Evolutionary conservation across 2,797 vertebrate genomes (phyloP).

Genomic region (Heliangelus exortis): DNA sequence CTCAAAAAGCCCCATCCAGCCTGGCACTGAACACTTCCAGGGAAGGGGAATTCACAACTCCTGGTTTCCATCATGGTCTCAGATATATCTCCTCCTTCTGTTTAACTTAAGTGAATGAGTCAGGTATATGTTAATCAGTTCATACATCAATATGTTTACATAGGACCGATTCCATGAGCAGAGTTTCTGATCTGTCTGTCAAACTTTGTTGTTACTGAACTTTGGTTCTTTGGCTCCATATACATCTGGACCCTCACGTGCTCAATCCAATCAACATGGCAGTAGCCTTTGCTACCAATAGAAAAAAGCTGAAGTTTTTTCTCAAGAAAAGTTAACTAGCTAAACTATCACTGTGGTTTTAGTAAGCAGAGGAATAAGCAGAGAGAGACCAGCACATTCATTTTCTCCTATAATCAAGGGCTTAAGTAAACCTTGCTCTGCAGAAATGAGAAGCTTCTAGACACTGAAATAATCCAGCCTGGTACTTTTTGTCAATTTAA

Average conservation of each 20-base stretch:
- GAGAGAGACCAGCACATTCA: neutral
- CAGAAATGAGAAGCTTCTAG: slow-evolving; percentile 7
- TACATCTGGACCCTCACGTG: neutral
- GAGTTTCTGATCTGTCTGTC: neutral
- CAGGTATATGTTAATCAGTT: neutral
- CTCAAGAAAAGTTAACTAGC: neutral
- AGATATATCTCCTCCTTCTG: neutral
- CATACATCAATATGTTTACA: neutral
- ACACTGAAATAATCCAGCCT: neutral
- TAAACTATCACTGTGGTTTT: neutral
- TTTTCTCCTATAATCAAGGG: neutral
- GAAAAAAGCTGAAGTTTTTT: neutral
- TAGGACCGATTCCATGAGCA: neutral
- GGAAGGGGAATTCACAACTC: no score
- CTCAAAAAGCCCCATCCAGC: no score
- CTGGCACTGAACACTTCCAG: no score
- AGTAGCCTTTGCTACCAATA: neutral
- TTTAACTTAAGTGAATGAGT: neutral
- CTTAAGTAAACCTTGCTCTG: neutral
- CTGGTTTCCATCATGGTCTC: neutral
- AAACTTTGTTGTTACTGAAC: neutral
- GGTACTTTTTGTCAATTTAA: neutral
- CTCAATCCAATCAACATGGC: neutral
- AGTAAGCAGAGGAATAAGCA: neutral
- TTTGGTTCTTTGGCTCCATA: neutral